phyloP scores from a whole-genome alignment of 2,797 vertebrate genomes.

The Hydrophis major region DNA sequence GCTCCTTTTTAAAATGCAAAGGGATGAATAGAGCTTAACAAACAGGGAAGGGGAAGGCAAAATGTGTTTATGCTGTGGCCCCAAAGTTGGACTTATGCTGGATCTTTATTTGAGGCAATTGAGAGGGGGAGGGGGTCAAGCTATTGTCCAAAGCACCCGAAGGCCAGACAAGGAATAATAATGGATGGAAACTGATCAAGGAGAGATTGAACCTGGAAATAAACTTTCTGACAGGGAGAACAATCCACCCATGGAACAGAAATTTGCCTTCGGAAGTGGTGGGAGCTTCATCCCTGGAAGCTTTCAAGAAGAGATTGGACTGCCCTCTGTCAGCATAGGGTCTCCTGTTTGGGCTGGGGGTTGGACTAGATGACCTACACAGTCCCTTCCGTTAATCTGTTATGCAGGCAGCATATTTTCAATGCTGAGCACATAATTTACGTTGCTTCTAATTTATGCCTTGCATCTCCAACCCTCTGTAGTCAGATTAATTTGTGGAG shows the following conservation, averaged over 20 bases:
- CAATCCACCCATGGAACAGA: too few relatives aligned
- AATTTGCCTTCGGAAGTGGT: neutral
- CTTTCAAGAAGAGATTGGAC: too few relatives aligned
- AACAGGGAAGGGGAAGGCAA: neutral
- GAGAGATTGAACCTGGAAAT: too few relatives aligned
- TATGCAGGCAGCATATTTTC: neutral
- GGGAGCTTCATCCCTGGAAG: neutral
- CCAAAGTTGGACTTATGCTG: neutral
- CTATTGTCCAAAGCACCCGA: neutral
- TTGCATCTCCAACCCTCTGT: neutral
- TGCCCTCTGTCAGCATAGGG: too few relatives aligned
- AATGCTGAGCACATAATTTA: neutral
- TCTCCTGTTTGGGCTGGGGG: accelerated
- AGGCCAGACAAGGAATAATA: neutral
- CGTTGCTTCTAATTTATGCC: neutral
- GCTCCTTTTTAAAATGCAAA: neutral
- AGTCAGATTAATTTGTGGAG: neutral
- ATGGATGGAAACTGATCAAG: neutral
- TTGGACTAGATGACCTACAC: too few relatives aligned
- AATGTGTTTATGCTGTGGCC: neutral
- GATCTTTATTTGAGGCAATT: neutral
- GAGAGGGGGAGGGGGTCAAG: neutral
- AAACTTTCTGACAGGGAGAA: too few relatives aligned
- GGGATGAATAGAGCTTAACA: neutral
- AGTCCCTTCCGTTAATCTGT: too few relatives aligned